Percentiles rank a stretch among this genome's conserved stretches.
These are phyloP conservation scores for Carterocephalus palaemon DNA, from an alignment of 2,888 invertebrate genomes.

Conservation along the genomic window DNA sequence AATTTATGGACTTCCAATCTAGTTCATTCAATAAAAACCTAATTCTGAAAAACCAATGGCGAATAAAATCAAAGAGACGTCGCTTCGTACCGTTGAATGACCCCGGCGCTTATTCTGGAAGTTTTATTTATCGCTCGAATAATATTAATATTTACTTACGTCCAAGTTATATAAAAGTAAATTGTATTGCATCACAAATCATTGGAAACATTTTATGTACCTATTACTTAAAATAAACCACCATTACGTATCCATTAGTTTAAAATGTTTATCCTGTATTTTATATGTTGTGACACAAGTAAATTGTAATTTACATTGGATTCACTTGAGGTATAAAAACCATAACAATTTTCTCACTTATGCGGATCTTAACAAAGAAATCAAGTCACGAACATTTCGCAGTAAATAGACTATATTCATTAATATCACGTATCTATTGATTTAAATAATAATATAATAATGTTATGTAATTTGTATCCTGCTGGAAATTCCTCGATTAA, in stretches of 20 bases:
- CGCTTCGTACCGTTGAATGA: slow-evolving; percentile 37
- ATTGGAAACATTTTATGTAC: no score
- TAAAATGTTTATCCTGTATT: no score
- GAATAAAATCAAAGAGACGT: slow-evolving; percentile 28
- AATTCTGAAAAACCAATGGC: no score
- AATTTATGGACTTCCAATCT: neutral
- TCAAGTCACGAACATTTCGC: slow-evolving; percentile 8
- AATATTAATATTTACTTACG: no score
- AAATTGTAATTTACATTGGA: no score
- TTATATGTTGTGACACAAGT: no score
- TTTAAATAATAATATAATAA: neutral
- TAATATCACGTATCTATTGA: slow-evolving; percentile 3
- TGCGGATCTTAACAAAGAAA: slow-evolving; percentile 7
- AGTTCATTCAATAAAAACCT: no score
- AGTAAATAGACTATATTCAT: slow-evolving; percentile 4
- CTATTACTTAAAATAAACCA: no score
- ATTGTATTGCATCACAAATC: no score
- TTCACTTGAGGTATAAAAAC: neutral
- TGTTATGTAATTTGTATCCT: neutral
- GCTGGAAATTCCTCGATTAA: no score
- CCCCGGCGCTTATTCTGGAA: slow-evolving; percentile 36
- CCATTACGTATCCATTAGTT: no score
- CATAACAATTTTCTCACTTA: slow-evolving; percentile 10
- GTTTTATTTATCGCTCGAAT: neutral
- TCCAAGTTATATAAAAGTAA: no score